phyloP scores from a whole-genome alignment of 1,140 invertebrate genomes.

The Drosophila bipectinata region DNA sequence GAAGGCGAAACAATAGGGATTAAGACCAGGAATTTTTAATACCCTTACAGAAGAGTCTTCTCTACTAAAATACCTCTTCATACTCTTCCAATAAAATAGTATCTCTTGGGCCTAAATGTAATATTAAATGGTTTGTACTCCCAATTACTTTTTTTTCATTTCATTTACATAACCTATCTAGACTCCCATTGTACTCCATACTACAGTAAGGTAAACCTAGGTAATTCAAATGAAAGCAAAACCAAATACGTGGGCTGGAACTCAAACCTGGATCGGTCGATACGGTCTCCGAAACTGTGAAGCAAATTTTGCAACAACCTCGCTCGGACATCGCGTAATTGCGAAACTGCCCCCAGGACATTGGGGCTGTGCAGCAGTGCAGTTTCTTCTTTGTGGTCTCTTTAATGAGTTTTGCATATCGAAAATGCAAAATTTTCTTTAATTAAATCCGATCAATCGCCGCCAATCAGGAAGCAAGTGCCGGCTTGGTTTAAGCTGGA shows the following conservation, averaged over 20 bases:
- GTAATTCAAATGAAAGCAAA: slow-evolving; percentile 70
- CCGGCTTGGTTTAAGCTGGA: slow-evolving; percentile 29
- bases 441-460: slow-evolving; percentile 56
- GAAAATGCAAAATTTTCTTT: slow-evolving; percentile 43
- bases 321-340: slow-evolving; percentile 56
- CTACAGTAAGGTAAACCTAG: slow-evolving; percentile 26
- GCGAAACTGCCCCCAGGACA: slow-evolving; percentile 65
- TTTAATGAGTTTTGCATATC: slow-evolving; percentile 52
- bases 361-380: slow-evolving; percentile 7
- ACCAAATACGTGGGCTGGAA: slow-evolving; percentile 40
- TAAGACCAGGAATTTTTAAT: background rate
- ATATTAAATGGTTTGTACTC: too few relatives aligned
- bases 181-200: background rate
- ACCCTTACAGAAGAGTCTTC: background rate
- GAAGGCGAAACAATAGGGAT: background rate
- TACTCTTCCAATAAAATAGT: too few relatives aligned
- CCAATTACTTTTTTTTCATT: too few relatives aligned
- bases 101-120: too few relatives aligned
- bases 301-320: slow-evolving; percentile 61
- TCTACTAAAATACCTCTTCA: background rate
- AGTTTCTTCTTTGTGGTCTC: slow-evolving; percentile 13
- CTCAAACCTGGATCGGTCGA: slow-evolving; percentile 19
- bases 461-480: slow-evolving; percentile 52
- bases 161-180: too few relatives aligned
- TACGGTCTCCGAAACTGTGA: slow-evolving; percentile 6